Conservation (phyloP, 2,797 vertebrate genomes). For the Chromis chromis region DNA sequence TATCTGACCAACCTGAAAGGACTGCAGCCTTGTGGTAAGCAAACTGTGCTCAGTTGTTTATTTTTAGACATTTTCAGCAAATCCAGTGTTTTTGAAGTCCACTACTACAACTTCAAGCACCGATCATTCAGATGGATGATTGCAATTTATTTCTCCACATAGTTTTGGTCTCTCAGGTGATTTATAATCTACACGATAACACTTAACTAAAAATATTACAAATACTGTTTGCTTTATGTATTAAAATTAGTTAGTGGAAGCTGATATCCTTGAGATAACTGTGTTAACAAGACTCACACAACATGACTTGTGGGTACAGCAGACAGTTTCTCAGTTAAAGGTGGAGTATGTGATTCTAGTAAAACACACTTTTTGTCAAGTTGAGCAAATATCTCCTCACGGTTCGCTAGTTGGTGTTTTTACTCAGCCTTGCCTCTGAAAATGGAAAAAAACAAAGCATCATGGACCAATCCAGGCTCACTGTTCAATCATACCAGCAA, state of each 20-base stretch:
- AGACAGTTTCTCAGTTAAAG: conserved; percentile 2
- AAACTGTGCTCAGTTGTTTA: not conserved
- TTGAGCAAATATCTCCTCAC: too few species aligned
- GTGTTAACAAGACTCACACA: not conserved
- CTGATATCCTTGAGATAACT: not conserved
- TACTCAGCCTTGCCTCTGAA: too few species aligned
- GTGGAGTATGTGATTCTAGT: too few species aligned
- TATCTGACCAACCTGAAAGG: not conserved
- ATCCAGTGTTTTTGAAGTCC: not conserved
- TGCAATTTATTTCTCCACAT: not conserved
- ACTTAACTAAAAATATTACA: too few species aligned
- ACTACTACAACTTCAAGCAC: not conserved
- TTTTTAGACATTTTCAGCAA: not conserved
- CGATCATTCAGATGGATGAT: not conserved
- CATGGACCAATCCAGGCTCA: too few species aligned
- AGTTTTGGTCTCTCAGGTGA: not conserved
- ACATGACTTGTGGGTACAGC: not conserved
- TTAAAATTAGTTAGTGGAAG: not conserved
- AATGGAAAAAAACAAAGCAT: too few species aligned
- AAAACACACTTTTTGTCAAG: too few species aligned
- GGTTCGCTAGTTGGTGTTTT: too few species aligned
- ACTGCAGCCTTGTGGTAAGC: not conserved
- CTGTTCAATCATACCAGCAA: too few species aligned
- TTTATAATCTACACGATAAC: too few species aligned
- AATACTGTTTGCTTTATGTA: too few species aligned